phyloP scores from a whole-genome alignment of 2,113 vertebrate species.

The Rhynchomys soricoides region DNA sequence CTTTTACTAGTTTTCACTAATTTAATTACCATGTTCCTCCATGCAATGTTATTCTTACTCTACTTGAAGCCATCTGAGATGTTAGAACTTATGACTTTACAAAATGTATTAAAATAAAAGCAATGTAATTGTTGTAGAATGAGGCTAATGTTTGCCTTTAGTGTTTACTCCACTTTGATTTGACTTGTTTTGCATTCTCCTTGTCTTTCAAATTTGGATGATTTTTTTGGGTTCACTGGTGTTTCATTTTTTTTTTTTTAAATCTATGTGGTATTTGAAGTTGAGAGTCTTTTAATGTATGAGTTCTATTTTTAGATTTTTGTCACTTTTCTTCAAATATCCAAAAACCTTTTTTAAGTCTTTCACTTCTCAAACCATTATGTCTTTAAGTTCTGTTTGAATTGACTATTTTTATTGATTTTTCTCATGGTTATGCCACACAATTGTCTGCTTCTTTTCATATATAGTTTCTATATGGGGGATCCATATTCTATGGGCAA shows the following conservation, averaged over 20 bases:
- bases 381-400: not conserved
- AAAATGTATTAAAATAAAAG: not conserved
- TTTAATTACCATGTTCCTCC: not conserved
- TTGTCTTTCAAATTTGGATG: not conserved
- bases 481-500: not conserved
- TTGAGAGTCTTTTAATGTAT: not conserved
- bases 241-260: not conserved
- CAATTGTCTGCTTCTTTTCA: not conserved
- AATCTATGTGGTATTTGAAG: not conserved
- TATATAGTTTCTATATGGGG: not conserved
- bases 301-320: not conserved
- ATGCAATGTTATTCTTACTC: not conserved
- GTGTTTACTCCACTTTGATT: not conserved
- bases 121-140: not conserved
- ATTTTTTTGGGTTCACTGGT: not conserved
- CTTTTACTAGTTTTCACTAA: not conserved
- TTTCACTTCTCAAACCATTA: not conserved
- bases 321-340: not conserved
- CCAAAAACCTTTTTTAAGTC: not conserved
- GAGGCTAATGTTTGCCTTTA: not conserved
- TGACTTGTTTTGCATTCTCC: not conserved
- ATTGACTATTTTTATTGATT: not conserved
- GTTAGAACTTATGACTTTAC: not conserved
- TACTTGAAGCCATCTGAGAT: not conserved
- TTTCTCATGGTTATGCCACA: not conserved